Evolutionary conservation across 2,797 vertebrate species (phyloP).

Genomic region (Molothrus ater): DNA sequence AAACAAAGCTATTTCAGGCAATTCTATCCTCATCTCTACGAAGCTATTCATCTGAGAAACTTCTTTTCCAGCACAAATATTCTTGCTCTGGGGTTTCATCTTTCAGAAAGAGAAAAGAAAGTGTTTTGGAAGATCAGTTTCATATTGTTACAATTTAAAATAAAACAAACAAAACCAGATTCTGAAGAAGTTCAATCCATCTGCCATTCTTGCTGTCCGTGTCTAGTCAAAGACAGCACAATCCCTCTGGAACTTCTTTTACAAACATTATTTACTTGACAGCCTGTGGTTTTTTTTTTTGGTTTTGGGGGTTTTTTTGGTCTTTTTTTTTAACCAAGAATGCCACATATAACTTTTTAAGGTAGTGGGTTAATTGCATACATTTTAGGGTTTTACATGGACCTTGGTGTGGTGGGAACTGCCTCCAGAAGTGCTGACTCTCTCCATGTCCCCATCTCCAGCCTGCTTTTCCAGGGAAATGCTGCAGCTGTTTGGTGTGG

Average conservation of each 20-base stretch:
- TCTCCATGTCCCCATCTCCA: not conserved
- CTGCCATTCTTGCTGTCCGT: not conserved
- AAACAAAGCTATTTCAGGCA: conserved; percentile 64
- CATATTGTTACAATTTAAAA: conserved; percentile 34
- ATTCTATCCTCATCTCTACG: conserved; percentile 12
- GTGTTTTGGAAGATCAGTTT: conserved; percentile 48
- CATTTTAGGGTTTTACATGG: not conserved
- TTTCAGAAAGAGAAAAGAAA: conserved; percentile 35
- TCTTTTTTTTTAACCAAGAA: not conserved
- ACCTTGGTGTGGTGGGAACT: not conserved
- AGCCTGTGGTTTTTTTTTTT: not conserved
- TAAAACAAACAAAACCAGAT: conserved; percentile 33
- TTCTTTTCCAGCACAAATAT: conserved; percentile 11
- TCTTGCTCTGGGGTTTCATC: conserved; percentile 40
- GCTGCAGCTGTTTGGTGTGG: not conserved
- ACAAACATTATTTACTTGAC: conserved; percentile 4
- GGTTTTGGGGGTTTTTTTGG: not conserved
- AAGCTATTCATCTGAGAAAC: conserved; percentile 3
- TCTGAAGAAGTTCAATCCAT: conserved; percentile 14
- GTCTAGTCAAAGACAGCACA: not conserved
- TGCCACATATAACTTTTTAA: not conserved
- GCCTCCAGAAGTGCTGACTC: not conserved
- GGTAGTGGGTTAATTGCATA: not conserved
- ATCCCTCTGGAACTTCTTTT: not conserved
- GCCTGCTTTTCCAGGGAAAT: not conserved